Evolutionary conservation across 2,113 vertebrate genomes (phyloP).

Genomic region (Condylura cristata): DNA sequence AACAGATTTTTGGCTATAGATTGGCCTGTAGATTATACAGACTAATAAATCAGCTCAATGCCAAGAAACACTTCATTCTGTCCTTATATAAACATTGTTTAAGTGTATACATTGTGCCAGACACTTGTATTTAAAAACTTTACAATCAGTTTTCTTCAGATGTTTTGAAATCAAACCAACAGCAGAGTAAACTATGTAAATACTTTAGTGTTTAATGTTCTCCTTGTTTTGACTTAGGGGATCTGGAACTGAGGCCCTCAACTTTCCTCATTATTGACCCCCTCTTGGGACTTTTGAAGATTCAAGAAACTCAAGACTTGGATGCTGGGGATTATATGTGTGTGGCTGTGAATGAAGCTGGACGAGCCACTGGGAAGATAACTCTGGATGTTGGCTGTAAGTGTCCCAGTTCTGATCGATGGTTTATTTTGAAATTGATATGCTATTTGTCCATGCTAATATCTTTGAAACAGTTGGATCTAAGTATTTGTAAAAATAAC

Average conservation of each 20-base stretch:
- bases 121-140: not conserved
- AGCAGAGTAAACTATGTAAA: not conserved
- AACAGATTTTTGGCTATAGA: not conserved
- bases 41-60: conserved; percentile 13
- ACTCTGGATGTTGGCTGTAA: conserved; percentile 96
- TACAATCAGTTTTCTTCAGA: not conserved
- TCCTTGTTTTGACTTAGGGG: conserved; percentile 84
- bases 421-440: not conserved
- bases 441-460: not conserved
- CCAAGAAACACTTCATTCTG: conserved; percentile 36
- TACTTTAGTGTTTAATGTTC: not conserved
- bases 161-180: conserved; percentile 15
- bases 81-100: not conserved
- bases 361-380: conserved; percentile 91
- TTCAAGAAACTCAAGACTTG: conserved; percentile 90
- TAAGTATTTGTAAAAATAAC: conserved; percentile 22
- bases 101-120: not conserved
- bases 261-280: conserved; percentile 87
- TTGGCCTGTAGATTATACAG: not conserved
- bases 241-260: conserved; percentile 90
- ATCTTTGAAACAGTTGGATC: not conserved
- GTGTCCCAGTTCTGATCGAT: conserved; percentile 52
- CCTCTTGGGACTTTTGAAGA: conserved; percentile 89
- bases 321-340: conserved; percentile 96
- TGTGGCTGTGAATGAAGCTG: conserved; percentile 92